Conservation (phyloP, 2,888 invertebrate species). For the Orthosia incerta region DNA sequence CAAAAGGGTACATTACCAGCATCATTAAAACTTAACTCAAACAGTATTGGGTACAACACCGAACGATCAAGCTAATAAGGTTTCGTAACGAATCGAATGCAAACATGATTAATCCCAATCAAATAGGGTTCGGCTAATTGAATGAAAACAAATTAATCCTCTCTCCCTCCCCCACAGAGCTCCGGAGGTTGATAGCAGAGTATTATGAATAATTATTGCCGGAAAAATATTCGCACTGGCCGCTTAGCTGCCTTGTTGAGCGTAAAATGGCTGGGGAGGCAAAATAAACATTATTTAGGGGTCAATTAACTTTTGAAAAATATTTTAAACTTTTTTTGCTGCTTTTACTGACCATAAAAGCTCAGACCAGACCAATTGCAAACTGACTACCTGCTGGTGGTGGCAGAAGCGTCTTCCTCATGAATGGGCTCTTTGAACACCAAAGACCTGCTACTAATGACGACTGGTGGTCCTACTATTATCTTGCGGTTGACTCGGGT, state of each 20-base stretch:
- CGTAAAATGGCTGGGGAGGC: conserved; percentile 18
- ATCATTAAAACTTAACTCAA: conserved; percentile 48
- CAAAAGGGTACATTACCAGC: conserved; percentile 33
- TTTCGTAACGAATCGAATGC: conserved; percentile 60
- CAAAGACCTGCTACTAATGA: neutral
- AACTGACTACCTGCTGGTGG: neutral
- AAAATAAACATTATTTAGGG: conserved; percentile 12
- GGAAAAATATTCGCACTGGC: conserved; percentile 48
- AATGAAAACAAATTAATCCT: conserved; percentile 70
- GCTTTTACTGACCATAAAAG: too few species aligned
- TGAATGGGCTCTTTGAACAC: neutral
- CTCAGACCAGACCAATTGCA: neutral
- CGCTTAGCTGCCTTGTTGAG: conserved; percentile 31
- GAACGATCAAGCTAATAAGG: conserved; percentile 50
- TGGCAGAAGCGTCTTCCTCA: neutral
- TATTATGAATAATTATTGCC: conserved; percentile 57
- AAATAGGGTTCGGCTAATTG: conserved; percentile 67
- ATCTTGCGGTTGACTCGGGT: neutral
- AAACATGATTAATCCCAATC: conserved; percentile 68
- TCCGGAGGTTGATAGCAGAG: conserved; percentile 33
- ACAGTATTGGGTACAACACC: conserved; percentile 37
- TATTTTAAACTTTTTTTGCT: conserved; percentile 4
- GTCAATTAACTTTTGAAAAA: conserved; percentile 1
- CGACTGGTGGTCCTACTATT: neutral
- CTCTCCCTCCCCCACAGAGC: conserved; percentile 1